phyloP scores from a whole-genome alignment of 2,797 vertebrate genomes.

The Knipowitschia caucasica region DNA sequence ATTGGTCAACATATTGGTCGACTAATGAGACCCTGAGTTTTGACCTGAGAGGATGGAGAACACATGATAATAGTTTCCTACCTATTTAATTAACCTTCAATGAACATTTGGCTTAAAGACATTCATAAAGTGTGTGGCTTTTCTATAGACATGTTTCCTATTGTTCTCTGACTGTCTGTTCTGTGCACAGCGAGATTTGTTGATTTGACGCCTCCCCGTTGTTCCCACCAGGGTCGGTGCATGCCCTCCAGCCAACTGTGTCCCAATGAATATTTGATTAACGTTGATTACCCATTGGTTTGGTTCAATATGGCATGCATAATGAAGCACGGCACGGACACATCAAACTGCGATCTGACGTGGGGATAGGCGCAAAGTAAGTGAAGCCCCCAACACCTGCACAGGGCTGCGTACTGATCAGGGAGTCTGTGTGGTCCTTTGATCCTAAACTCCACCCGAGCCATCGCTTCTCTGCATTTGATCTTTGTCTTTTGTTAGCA shows the following conservation, averaged over 20 bases:
- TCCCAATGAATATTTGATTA: conserved; percentile 71
- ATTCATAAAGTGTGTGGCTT: too few species aligned
- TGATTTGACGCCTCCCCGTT: conserved; percentile 35
- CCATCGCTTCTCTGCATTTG: conserved; percentile 30
- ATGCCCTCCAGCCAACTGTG: conserved; percentile 46
- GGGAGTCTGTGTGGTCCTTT: conserved; percentile 8
- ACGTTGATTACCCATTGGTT: conserved; percentile 63
- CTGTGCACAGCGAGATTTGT: conserved; percentile 11
- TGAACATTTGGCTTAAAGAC: too few species aligned
- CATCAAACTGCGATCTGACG: conserved; percentile 30
- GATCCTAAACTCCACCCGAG: conserved; percentile 13
- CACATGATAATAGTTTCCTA: too few species aligned
- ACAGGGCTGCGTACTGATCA: not conserved
- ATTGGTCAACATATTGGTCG: too few species aligned
- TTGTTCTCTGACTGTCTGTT: conserved; percentile 6
- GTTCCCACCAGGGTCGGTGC: conserved; percentile 9
- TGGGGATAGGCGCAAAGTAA: conserved; percentile 12
- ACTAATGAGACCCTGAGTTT: too few species aligned
- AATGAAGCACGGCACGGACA: conserved; percentile 41
- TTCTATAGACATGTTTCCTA: not conserved
- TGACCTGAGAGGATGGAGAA: too few species aligned
- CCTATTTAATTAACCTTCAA: too few species aligned
- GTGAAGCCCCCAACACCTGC: conserved; percentile 7
- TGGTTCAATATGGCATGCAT: conserved; percentile 65
- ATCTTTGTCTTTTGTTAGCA: conserved; percentile 32